phyloP scores from a whole-genome alignment of 2,797 vertebrate species.

The Cichlasoma orientale region DNA sequence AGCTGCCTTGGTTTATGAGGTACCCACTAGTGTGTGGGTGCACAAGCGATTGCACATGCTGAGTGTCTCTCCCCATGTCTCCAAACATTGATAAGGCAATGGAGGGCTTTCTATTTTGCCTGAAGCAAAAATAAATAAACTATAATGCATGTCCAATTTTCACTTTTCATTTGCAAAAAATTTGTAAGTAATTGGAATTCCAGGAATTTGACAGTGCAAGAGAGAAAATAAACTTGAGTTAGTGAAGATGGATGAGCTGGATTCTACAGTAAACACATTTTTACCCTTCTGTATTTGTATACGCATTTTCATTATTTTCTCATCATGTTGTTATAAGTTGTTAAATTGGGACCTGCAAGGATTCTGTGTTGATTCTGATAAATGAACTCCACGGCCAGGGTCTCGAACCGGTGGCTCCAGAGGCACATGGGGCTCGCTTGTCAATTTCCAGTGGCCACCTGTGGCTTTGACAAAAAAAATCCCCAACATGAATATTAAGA shows the following conservation, averaged over 20 bases:
- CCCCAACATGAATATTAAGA: neutral
- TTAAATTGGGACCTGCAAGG: neutral
- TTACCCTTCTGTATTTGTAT: conserved; percentile 20
- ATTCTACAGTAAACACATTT: neutral
- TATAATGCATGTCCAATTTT: conserved; percentile 15
- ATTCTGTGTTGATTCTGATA: neutral
- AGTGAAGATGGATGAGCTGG: conserved; percentile 5
- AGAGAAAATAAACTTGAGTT: conserved; percentile 26
- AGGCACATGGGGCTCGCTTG: neutral
- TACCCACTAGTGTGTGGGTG: conserved; percentile 30
- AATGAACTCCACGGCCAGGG: neutral
- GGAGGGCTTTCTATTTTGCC: conserved; percentile 40
- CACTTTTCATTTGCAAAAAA: conserved; percentile 46
- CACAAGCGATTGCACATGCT: conserved; percentile 7
- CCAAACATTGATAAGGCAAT: conserved; percentile 40
- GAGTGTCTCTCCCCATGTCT: conserved; percentile 14
- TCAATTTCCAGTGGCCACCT: neutral
- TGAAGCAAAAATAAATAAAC: conserved; percentile 34
- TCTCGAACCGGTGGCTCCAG: neutral
- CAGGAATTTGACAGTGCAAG: conserved; percentile 21
- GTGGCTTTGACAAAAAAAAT: neutral
- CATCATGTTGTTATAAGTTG: neutral
- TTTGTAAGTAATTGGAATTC: conserved; percentile 40
- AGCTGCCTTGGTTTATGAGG: conserved; percentile 42
- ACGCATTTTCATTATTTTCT: neutral